Evolutionary conservation across 2,888 invertebrate genomes (phyloP).

Genomic region (Caradrina clavipalpis): DNA sequence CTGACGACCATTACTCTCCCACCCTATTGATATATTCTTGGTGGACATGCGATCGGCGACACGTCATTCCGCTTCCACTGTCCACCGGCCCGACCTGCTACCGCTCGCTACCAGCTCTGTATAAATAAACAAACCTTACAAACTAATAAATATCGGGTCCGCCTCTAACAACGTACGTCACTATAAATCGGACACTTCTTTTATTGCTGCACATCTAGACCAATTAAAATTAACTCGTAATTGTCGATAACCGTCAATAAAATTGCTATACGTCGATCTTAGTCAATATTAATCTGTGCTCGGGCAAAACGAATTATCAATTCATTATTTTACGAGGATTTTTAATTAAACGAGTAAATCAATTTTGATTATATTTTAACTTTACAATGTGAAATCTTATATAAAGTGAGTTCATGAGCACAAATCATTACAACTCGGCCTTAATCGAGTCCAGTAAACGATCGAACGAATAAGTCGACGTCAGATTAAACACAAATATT

Average conservation of each 20-base stretch:
- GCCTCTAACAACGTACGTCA: slow-evolving; percentile 78
- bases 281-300: slow-evolving; percentile 63
- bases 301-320: slow-evolving; percentile 48
- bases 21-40: slow-evolving; percentile 87
- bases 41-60: slow-evolving; percentile 89
- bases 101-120: slow-evolving; percentile 64
- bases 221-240: slow-evolving; percentile 82
- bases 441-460: slow-evolving; percentile 69
- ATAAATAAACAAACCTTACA: slow-evolving; percentile 79
- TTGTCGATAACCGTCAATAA: slow-evolving; percentile 79
- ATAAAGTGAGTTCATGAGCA: slow-evolving; percentile 50
- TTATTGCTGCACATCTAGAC: slow-evolving; percentile 79
- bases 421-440: slow-evolving; percentile 61
- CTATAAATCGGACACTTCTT: slow-evolving; percentile 83
- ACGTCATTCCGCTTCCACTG: slow-evolving; percentile 82
- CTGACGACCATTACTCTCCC: slow-evolving; percentile 85
- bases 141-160: slow-evolving; percentile 81
- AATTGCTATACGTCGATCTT: slow-evolving; percentile 64
- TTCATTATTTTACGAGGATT: slow-evolving; percentile 48
- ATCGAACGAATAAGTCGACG: slow-evolving; percentile 76
- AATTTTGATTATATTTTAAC: slow-evolving; percentile 50
- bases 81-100: slow-evolving; percentile 60
- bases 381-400: slow-evolving; percentile 33
- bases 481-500: slow-evolving; percentile 86
- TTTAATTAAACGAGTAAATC: slow-evolving; percentile 54